These are phyloP conservation scores for Rhea americana DNA, from an alignment of 2,113 vertebrate genomes.

Conservation along the genomic window DNA sequence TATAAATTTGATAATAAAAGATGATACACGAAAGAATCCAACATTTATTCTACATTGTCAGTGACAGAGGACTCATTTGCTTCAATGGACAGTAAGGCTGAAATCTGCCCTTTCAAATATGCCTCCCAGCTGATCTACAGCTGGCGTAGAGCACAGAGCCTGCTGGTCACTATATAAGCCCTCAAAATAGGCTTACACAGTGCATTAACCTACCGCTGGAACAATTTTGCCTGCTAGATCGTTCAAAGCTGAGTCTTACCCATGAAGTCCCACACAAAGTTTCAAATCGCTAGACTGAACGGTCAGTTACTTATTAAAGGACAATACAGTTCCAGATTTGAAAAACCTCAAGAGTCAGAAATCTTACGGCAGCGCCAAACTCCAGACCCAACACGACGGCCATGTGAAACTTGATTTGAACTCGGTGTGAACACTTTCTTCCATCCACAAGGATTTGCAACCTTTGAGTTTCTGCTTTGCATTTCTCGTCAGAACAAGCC, in stretches of 20 bases:
- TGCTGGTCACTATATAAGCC: background rate
- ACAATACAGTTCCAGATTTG: background rate
- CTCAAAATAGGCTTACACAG: background rate
- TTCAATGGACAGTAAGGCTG: background rate
- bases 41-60: fast-evolving
- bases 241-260: background rate
- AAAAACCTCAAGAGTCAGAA: background rate
- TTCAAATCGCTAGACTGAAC: background rate
- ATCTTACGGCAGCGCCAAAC: background rate
- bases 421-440: background rate
- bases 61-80: background rate
- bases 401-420: background rate
- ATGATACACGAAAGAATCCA: background rate
- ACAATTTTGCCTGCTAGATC: background rate
- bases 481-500: background rate
- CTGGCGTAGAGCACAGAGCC: background rate
- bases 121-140: fast-evolving
- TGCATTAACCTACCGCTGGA: background rate
- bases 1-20: background rate
- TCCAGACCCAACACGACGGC: fast-evolving
- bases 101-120: background rate
- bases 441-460: background rate
- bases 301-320: background rate
- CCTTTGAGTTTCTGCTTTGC: background rate
- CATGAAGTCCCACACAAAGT: background rate